Evolutionary conservation across 2,888 invertebrate species (phyloP), one percentile per base, ranked within the genome.

Genomic region (Plebejus melissa): DNA sequence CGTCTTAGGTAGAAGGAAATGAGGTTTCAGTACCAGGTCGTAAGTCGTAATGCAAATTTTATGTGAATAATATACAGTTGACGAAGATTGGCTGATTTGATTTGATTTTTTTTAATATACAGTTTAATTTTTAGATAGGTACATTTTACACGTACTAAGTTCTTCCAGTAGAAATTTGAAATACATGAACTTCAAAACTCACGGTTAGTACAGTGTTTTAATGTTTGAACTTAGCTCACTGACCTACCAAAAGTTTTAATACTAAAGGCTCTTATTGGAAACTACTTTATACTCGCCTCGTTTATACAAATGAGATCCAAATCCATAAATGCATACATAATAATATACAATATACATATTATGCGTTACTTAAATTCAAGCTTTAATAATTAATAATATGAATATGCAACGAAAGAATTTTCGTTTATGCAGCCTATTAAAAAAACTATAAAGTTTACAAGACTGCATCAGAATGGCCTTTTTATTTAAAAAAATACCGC

Each of bases 191-290:
- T 60, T 60, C 1, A 28, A 28, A 60, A 60, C 32, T 60, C 11
- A 60, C 4, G 11, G 60, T 28, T 28, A 9, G 7, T 9, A 11
- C 46, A 46, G 46, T 9, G 9, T 60, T 6, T 60, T 28, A 60
- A 60, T n/a, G 5, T 58, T 22, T n/a, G 6, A 5, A 57, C n/a
- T 22, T 6, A 58, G 5, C 57, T 57, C 58, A 60, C 28, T 60
- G 22, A 6, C n/a, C 54, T 57, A 22, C 22, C 58, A 22, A 58
- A 60, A 4, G 13, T 32, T 69, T 32, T n/a, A n/a, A 38, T 69
- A 38, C 69, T 38, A 1, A 22, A 41, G 70, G 41, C 41, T 70
- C n/a, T 22, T 38, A 70, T 70, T 70, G n/a, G 46, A 50, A 71
- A 50, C 71, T 11, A 50, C 22, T 50, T 71, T 22, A 9, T 28